Evolutionary conservation across 2,888 invertebrate species (phyloP).

Genomic region (Leptothorax acervorum): DNA sequence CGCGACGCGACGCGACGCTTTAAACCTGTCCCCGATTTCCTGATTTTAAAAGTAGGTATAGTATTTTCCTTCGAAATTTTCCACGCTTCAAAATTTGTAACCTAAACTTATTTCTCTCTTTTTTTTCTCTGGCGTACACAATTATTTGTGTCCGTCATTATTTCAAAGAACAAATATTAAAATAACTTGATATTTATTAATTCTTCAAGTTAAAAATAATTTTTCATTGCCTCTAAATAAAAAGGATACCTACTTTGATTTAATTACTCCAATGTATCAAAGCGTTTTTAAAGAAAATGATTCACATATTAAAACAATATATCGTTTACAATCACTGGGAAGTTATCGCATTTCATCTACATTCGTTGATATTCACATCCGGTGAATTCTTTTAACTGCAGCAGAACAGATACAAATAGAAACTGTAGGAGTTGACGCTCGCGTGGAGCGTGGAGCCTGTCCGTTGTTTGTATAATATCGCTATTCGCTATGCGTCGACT

Average conservation of each 20-base stretch:
- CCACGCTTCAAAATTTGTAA: neutral
- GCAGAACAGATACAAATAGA: constrained; percentile 14
- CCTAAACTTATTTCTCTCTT: neutral
- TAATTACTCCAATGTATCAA: neutral
- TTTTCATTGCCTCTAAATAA: neutral
- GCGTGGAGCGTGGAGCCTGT: neutral
- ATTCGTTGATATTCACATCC: neutral
- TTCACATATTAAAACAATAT: neutral
- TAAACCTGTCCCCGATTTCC: neutral
- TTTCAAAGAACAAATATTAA: neutral
- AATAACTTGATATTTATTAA: neutral
- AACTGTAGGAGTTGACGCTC: neutral
- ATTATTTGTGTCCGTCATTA: neutral
- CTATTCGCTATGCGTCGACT: neutral
- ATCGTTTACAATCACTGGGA: neutral
- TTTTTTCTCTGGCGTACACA: neutral
- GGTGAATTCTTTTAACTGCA: neutral
- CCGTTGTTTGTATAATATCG: constrained; percentile 14
- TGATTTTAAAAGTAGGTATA: neutral
- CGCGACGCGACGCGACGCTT: neutral
- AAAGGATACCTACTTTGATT: neutral
- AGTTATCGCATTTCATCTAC: neutral
- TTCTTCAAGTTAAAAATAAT: neutral
- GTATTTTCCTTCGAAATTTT: neutral
- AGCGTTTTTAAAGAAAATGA: neutral